Base-by-base conservation (phyloP, 2,888 invertebrate genomes). In the Aspidapion aeneum region DNA sequence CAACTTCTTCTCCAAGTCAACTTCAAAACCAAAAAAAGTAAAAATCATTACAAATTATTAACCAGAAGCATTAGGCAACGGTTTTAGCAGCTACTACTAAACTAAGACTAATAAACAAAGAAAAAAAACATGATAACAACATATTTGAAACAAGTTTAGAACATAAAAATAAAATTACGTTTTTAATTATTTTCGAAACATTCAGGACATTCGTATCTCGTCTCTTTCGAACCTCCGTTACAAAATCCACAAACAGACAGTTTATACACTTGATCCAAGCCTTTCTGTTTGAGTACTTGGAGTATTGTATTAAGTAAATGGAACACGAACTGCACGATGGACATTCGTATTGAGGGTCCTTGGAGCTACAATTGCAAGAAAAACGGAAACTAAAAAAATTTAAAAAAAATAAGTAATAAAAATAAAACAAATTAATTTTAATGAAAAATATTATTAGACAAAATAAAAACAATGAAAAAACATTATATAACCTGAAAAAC, bases 271-370 rank as follows among this genome's bases (percentile, higher is more conserved):
- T 55, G 55, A 54, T 56, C 63, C 59, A 58, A 35, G 58, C 54
- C 54, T 63, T 63, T 63, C 54, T 54, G n/a, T 63, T 58, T 55
- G 63, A 21, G 55, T 63, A 63, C 9, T 62, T 52, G 51, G 58
- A 62, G 58, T 58, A 58, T 18, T 50, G 3, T 52, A 62, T 58
- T 16, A 21, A 9, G 20, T 22, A 58, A 58, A 52, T 62, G 62
- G 55, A 61, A 61, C 55, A 61, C 5, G 9, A 57, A 61, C 22
- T 9, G 57, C 57, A 57, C 21, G 12, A 21, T n/a, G 57, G 57
- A 20, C 57, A 57, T 57, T 20, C 22, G n/a, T 57, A 57, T 21
- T 9, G 21, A 18, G 48, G 20, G 48, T 61, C 18, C 17, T 57
- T 20, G 21, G 57, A 62, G 57, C 50, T 21, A 57, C 52, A 21